Evolutionary conservation across 2,888 invertebrate genomes (phyloP), one percentile per base, ranked within the genome.

Genomic region (Hyles lineata): DNA sequence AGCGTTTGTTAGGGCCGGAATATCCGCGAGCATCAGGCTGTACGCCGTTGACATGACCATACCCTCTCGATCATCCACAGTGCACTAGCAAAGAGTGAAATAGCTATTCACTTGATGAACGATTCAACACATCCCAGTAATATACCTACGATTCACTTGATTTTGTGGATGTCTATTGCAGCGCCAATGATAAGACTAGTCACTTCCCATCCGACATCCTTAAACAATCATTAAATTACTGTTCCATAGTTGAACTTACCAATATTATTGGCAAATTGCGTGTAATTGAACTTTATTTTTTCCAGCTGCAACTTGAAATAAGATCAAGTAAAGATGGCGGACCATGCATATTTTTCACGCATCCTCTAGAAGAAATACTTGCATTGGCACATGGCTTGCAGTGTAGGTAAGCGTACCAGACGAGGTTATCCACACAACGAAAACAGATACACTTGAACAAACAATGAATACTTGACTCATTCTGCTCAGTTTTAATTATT

Each of bases 361-460:
- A 21, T 43, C 35, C 43, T 21, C 43, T 43, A 9, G 55, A 19
- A 55, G n/a, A 55, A 55, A 63, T 11, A 35, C 32, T 21, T 63
- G 43, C 43, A 63, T 50, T 50, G 50, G 50, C 15, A 17, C 23
- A 67, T n/a, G n/a, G 17, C 55, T 17, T 50, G 50, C 50, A 50
- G 59, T 59, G 72, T 70, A 74, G 61, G 70, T 70, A 72, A 70
- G 29, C n/a, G 52, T 5, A 43, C 52, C 72, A 74, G 72, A 72
- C 72, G 74, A 72, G 72, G 72, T 70, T 72, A 72, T 43, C 50
- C 59, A 67, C 67, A 71, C 71, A 74, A 70, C n/a, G 60, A 62
- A 61, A 23, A 72, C 60, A 70, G 43, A 61, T 32, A 74, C 79
- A 80, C 73, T 77, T 80, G 80, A 74, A 71, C 72, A 80, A 80